A percentile compares a stretch with the other conserved stretches of the same genome.
These are phyloP conservation scores for Upupa epops DNA, from an alignment of 2,113 vertebrate species.

Conservation along the genomic window DNA sequence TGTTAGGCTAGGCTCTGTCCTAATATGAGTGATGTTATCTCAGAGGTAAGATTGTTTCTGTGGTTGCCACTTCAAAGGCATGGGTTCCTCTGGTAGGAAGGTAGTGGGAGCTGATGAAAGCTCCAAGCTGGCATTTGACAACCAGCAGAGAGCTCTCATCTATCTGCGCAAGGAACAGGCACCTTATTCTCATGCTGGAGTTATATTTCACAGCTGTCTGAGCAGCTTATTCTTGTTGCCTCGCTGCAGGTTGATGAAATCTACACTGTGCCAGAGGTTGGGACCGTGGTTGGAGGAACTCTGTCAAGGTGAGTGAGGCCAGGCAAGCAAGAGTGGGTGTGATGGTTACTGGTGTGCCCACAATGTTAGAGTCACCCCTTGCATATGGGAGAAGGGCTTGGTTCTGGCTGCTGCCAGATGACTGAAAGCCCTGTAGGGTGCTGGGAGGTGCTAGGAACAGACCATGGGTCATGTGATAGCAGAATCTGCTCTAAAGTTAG, in stretches of 20 bases:
- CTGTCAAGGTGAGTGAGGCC: conserved; percentile 86
- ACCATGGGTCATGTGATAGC: neutral
- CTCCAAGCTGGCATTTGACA: neutral
- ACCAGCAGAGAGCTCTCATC: neutral
- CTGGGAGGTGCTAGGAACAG: neutral
- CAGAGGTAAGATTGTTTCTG: neutral
- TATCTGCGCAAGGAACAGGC: fast-evolving
- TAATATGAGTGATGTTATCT: neutral
- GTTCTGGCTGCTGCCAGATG: neutral
- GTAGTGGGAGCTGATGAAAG: neutral
- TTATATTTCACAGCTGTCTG: neutral
- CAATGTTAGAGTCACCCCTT: neutral
- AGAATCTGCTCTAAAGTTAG: neutral
- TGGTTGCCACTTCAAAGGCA: neutral
- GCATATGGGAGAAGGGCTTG: neutral
- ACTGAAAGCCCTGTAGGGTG: neutral
- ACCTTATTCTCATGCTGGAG: neutral
- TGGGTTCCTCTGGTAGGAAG: neutral
- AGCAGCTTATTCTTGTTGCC: conserved; percentile 45
- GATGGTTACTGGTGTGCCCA: neutral
- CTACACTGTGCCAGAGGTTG: conserved; percentile 97
- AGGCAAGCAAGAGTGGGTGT: neutral
- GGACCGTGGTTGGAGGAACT: conserved; percentile 96
- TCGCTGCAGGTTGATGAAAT: conserved; percentile 94
- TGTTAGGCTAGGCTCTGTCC: neutral